Percentiles rank a stretch among this genome's conserved stretches.
These are phyloP conservation scores for Aramus guarauna DNA, from an alignment of 2,113 vertebrate species.

Conservation along the genomic window DNA sequence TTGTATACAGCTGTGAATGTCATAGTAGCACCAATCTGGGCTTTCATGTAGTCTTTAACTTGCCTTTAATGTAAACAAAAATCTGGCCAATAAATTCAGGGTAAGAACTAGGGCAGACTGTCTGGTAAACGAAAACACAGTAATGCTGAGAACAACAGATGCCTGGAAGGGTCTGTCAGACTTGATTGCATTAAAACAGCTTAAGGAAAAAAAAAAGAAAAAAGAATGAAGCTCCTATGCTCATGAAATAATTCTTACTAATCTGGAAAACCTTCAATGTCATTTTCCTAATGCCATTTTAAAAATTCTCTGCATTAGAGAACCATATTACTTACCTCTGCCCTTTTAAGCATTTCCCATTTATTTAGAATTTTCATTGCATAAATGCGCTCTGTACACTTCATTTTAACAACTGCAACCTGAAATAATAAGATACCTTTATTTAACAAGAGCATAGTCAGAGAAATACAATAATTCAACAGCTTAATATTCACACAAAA, in stretches of 20 bases:
- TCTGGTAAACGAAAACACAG: slow-evolving; percentile 22
- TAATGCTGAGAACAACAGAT: slow-evolving; percentile 31
- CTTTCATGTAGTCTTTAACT: slow-evolving; percentile 16
- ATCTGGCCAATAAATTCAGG: slow-evolving; percentile 41
- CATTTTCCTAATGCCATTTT: background rate
- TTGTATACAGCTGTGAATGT: background rate
- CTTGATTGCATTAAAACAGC: slow-evolving; percentile 50
- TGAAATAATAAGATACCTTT: slow-evolving; percentile 51
- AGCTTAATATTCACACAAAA: background rate
- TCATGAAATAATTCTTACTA: slow-evolving; percentile 46
- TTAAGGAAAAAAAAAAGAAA: background rate
- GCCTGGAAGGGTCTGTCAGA: slow-evolving; percentile 60
- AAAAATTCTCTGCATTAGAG: background rate
- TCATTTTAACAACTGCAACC: slow-evolving; percentile 98
- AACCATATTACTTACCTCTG: slow-evolving; percentile 79
- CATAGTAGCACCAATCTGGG: background rate
- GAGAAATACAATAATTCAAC: background rate
- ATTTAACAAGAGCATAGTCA: background rate
- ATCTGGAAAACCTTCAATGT: slow-evolving; percentile 12
- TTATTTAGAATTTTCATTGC: slow-evolving; percentile 99
- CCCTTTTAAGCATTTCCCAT: slow-evolving; percentile 98
- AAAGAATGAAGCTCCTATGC: background rate
- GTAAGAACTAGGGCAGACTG: slow-evolving; percentile 47
- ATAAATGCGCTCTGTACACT: slow-evolving; percentile 92
- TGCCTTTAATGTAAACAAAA: slow-evolving; percentile 48